These are phyloP conservation scores for Sebastes melanostomus DNA, from an alignment of 2,797 vertebrate species.

Conservation along the genomic window DNA sequence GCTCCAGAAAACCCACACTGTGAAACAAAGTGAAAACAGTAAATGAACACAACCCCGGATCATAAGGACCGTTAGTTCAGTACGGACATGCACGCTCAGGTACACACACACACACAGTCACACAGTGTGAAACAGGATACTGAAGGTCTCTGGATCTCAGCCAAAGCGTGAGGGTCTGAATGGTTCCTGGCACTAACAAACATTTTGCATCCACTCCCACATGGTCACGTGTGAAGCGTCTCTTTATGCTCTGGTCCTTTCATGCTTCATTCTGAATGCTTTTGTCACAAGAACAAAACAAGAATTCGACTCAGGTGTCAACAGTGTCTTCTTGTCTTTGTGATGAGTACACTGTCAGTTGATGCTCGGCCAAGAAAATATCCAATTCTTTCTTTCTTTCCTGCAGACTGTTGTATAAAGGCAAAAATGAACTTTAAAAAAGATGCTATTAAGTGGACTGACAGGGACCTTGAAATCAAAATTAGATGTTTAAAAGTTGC, in stretches of 20 bases:
- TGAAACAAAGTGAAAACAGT: conserved; percentile 1
- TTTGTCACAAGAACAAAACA: conserved; percentile 16
- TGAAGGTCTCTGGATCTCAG: conserved; percentile 18
- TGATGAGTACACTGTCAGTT: neutral
- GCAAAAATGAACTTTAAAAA: neutral
- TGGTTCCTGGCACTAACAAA: neutral
- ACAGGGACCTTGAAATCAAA: neutral
- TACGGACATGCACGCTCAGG: neutral
- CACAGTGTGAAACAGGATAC: conserved; percentile 12
- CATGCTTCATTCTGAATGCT: neutral
- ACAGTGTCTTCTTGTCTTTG: neutral
- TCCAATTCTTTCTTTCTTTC: neutral
- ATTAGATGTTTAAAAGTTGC: neutral
- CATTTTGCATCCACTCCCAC: neutral
- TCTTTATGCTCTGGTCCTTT: conserved; percentile 9
- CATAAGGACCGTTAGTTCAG: neutral
- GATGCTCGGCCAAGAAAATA: neutral
- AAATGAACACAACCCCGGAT: neutral
- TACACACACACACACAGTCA: neutral
- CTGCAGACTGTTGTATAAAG: neutral
- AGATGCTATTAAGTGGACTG: neutral
- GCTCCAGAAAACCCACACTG: conserved; percentile 10
- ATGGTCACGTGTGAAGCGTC: conserved; percentile 13
- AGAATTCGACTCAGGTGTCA: conserved; percentile 15
- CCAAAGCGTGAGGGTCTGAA: conserved; percentile 11